Percentiles rank a stretch among this genome's conserved stretches.
Evolutionary conservation across 2,113 vertebrate species (phyloP).

Genomic region (Orthonyx spaldingii): DNA sequence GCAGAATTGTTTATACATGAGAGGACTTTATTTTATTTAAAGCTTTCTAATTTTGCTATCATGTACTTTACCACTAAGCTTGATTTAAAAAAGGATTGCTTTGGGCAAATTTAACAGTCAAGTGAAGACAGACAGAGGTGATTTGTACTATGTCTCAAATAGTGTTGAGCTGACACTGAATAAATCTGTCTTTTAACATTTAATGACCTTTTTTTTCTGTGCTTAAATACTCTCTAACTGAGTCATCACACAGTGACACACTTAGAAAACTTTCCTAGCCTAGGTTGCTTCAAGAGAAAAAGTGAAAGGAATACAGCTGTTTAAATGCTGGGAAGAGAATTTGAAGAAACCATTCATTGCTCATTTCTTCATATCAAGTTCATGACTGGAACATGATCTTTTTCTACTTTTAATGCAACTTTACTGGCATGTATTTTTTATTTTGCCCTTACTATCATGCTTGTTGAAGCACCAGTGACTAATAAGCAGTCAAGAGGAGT

Average conservation of each 20-base stretch:
- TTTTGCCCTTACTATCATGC: not conserved
- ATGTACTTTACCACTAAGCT: constrained; percentile 16
- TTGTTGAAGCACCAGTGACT: not conserved
- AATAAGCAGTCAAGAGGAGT: not conserved
- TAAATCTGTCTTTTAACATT: constrained; percentile 40
- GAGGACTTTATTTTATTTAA: constrained; percentile 1
- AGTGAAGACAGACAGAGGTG: constrained; percentile 18
- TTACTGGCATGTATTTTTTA: not conserved
- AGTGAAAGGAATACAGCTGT: not conserved
- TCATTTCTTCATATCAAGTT: not conserved
- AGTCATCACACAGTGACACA: not conserved
- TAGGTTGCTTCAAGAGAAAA: not conserved
- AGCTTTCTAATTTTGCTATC: not conserved
- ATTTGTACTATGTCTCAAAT: constrained; percentile 4
- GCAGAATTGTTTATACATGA: not conserved
- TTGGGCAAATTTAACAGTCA: constrained; percentile 42
- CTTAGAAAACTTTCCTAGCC: not conserved
- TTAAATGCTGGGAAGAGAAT: not conserved
- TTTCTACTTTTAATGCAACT: not conserved
- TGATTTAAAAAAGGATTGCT: constrained; percentile 27
- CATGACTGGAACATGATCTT: not conserved
- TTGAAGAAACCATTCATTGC: not conserved
- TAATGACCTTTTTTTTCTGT: constrained; percentile 18
- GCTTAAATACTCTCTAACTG: not conserved
- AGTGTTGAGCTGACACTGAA: constrained; percentile 8